Evolutionary conservation across 2,888 invertebrate species (phyloP), one percentile per base, ranked within the genome.

Genomic region (Heliconius cydno): DNA sequence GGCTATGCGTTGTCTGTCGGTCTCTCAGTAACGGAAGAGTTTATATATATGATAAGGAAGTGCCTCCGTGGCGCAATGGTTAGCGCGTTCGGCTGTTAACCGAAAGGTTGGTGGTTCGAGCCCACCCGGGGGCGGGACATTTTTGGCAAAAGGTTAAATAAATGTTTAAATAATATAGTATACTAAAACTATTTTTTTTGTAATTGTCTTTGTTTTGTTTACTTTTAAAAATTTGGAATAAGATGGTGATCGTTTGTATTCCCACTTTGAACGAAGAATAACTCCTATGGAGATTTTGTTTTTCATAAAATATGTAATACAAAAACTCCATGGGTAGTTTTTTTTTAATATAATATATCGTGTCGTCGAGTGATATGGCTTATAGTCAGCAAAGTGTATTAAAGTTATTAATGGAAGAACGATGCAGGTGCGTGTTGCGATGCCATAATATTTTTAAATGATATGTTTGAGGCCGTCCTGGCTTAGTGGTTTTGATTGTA

Each of bases 51-150:
- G 4, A n/a, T 12, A 12, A 60, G 9, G n/a, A 60, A 60, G 60
- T n/a, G 73, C 73, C 73, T 73, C 25, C 60, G 76, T 77, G 68
- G 77, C 77, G 63, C 75, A 75, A 65, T 75, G 75, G 41, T 65
- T 65, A 98, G 98, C 98, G 98, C 98, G 98, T 98, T 98, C 98
- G 98, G 98, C 98, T 98, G 98, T 98, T 98, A 98, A 98, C 98
- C 98, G 98, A 98, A 98, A 98, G 98, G 98, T 98, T 98, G 98
- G 98, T 98, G 98, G 98, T 98, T 98, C 98, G 97, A 98, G 97
- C 97, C 98, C 98, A 98, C 98, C 98, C 97, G 97, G 98, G 97
- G 97, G 97, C 98, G 97, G 3, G n/a, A 60, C 2, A 12, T 60
- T 60, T 60, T 60, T 60, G 60, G n/a, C 3, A n/a, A 60, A n/a